Evolutionary conservation across 2,888 invertebrate genomes (phyloP).

Genomic region (Tachina lurida): DNA sequence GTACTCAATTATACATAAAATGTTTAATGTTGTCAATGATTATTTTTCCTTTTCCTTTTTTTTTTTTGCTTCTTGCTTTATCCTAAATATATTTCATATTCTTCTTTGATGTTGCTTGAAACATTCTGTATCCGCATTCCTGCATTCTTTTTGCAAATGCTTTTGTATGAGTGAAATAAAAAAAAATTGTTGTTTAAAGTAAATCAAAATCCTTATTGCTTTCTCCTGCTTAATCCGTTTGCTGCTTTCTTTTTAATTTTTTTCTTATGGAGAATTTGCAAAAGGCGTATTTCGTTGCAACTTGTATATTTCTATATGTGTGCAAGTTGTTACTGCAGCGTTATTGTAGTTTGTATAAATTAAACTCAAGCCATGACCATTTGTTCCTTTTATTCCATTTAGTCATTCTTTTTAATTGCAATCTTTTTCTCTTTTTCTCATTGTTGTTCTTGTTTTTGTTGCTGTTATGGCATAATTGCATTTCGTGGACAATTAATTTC

Average conservation of each 20-base stretch:
- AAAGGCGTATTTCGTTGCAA: constrained; percentile 49
- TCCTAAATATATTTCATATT: constrained; percentile 20
- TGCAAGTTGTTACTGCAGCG: constrained; percentile 36
- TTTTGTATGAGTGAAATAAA: background rate
- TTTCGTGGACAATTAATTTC: constrained; percentile 83
- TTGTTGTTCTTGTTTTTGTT: constrained; percentile 68
- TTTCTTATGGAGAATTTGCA: background rate
- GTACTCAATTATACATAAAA: constrained; percentile 62
- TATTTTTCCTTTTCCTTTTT: background rate
- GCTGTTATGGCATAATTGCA: constrained; percentile 81
- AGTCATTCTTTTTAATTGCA: constrained; percentile 69
- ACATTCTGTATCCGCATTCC: constrained; percentile 17
- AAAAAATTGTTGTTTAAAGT: constrained; percentile 13
- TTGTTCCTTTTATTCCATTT: constrained; percentile 35
- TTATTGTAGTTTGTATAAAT: constrained; percentile 39
- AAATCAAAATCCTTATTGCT: constrained; percentile 39
- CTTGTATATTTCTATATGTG: constrained; percentile 24
- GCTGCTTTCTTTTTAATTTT: constrained; percentile 1
- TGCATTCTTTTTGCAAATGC: background rate
- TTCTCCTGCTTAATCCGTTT: background rate
- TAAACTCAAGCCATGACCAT: constrained; percentile 57
- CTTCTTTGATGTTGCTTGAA: constrained; percentile 34
- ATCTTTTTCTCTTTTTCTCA: constrained; percentile 55
- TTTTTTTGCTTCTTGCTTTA: background rate
- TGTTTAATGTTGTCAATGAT: constrained; percentile 37